Conservation (phyloP, 2,113 vertebrate genomes). For the Blennius ocellaris region DNA sequence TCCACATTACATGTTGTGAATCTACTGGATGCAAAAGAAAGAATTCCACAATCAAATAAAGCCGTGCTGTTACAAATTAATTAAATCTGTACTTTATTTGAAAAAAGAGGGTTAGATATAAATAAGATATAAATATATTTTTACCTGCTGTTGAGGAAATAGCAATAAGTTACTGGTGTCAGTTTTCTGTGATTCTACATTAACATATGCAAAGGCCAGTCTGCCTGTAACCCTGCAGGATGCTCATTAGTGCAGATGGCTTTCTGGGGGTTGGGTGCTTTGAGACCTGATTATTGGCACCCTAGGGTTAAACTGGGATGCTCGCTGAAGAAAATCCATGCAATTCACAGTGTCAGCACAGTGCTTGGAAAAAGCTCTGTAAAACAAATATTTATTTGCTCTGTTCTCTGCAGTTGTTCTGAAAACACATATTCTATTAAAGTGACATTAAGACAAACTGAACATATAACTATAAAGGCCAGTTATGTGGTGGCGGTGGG, state of each 20-base stretch:
- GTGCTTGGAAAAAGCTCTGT: background rate
- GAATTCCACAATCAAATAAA: constrained; percentile 53
- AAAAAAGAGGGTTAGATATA: no score
- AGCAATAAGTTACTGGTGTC: no score
- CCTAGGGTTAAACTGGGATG: constrained; percentile 1
- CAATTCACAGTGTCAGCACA: constrained; percentile 1
- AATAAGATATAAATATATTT: no score
- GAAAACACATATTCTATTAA: background rate
- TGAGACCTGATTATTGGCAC: constrained; percentile 39
- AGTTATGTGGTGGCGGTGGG: no score
- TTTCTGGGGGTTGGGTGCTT: background rate
- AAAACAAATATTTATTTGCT: background rate
- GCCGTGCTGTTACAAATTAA: constrained; percentile 1
- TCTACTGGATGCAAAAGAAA: constrained; percentile 28
- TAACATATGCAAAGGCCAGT: background rate
- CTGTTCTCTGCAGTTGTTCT: background rate
- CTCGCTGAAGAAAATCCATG: constrained; percentile 24
- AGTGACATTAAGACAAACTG: background rate
- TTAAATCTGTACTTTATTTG: no score
- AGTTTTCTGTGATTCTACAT: background rate
- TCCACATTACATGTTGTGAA: constrained; percentile 41
- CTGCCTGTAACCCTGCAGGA: background rate
- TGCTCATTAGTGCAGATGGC: constrained; percentile 27
- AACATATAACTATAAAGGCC: no score
- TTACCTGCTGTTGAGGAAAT: background rate